Base-by-base conservation (phyloP, 1,140 invertebrate species). In the Macrobrachium nipponense region DNA sequence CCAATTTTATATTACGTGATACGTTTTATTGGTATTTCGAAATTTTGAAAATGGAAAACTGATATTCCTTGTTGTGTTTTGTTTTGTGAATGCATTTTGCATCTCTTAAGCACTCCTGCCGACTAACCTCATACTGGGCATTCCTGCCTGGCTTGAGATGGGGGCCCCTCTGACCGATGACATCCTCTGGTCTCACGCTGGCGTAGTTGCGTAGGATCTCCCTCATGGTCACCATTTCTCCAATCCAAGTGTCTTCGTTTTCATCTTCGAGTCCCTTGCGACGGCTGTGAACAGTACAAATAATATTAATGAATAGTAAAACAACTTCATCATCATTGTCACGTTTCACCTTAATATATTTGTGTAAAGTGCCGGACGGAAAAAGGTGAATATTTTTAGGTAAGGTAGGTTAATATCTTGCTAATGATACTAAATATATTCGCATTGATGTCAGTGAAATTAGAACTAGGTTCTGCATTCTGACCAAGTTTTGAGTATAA, bases 141-240 rank as follows among this genome's bases (percentile, higher is more conserved):
- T 98, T 97, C 89, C 96, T 93, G 82, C 97, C 97, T 12, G 96
- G 96, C 90, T 97, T 97, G 60, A 98, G 92, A 91, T 97, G 97
- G 8, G 97, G 97, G 18, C 96, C 96, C 89, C 97, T 93, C 92
- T 97, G 95, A 70, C 97, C 97, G 12, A 96, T 94, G 59, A 98
- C 94, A 90, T 97, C 96, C 82, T 93, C 94, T 70, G 94, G 94
- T 14, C 95, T 95, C 86, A 98, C 94, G 90, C 97, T 96, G 12
- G 96, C 93, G 90, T 97, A 97, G 89, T 95, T 94, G 72, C 93
- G 93, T 0, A 98, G 91, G 90, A 97, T 97, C 91, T 97, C 95
- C 89, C 96, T 93, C 96, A 97, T 97, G 61, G 96, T 96, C 88
- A 98, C 96, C 95, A 97, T 97, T 92, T 98, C 97, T 43, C 96